Evolutionary conservation across 1,140 invertebrate genomes (phyloP), one percentile per base, ranked within the genome.

Genomic region (Drosophila pandora): DNA sequence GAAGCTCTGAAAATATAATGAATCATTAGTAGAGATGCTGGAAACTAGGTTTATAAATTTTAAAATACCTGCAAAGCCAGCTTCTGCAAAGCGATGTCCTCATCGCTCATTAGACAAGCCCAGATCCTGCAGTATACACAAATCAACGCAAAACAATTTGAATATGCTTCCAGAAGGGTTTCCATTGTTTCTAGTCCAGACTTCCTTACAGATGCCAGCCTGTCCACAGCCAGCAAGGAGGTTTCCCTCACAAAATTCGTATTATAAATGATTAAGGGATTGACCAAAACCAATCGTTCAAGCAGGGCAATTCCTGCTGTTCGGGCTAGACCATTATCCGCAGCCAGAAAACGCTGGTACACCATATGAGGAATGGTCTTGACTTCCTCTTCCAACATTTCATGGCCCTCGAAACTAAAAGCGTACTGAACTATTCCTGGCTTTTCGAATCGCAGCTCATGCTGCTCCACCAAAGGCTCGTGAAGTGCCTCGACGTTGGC

Each of bases 221-320:
- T 55, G 52, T 92, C 91, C 12, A 75, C 72, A 1, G 73, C 78
- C 12, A 91, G 58, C 22, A 65, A 10, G 0, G 79, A 75, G 5
- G 54, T 72, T 23, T 89, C 83, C 0, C 58, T 55, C 13, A 90
- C 89, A 41, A 90, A 91, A 48, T 90, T 88, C 2, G 90, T 91
- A 3, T 90, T 87, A 39, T 88, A 91, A 1, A 91, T 90, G 7
- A 91, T 89, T 2, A 89, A 56, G 0, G 76, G 85, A 75, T 91
- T 91, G 2, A 84, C 64, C 2, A 76, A 60, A 5, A 85, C 70
- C 34, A 91, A 37, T 25, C 85, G 67, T 61, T 92, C 91, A 5
- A 92, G 48, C 28, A 92, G 57, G 22, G 81, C 65, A 7, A 92
- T 59, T 37, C 90, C 90, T 2, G 77, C 69, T 12, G 81, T 58